Evolutionary conservation across 2,113 vertebrate species (phyloP).

Genomic region (Antigone vipio): DNA sequence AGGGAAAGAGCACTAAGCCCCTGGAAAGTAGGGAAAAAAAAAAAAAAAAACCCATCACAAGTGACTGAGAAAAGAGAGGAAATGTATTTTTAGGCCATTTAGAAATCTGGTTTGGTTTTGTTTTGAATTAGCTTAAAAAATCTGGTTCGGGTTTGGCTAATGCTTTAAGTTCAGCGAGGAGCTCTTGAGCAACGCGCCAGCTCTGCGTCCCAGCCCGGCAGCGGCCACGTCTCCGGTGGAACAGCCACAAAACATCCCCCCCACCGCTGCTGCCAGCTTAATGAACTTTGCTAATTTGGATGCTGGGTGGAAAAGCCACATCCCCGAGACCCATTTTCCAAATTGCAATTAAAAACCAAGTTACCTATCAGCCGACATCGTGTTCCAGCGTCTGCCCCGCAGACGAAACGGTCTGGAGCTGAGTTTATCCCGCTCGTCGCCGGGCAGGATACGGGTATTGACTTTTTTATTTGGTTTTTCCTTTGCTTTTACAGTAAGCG

Average conservation of each 20-base stretch:
- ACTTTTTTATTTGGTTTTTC: neutral
- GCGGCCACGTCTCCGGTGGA: neutral
- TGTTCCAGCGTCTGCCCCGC: constrained; percentile 7
- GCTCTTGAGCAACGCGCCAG: neutral
- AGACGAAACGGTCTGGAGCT: neutral
- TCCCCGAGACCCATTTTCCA: accelerated
- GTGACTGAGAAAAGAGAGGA: neutral
- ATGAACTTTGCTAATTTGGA: neutral
- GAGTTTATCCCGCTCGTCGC: constrained; percentile 48
- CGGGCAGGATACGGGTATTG: constrained; percentile 13
- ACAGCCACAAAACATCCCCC: neutral
- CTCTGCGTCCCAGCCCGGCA: neutral
- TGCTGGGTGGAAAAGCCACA: neutral
- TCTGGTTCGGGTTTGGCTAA: neutral
- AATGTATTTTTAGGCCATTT: neutral
- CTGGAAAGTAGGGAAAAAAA: neutral
- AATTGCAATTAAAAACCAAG: neutral
- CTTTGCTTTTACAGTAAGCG: constrained; percentile 50
- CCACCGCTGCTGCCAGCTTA: neutral
- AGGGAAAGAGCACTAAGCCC: neutral
- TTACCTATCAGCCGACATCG: neutral
- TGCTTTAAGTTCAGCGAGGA: neutral
- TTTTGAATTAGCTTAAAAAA: neutral
- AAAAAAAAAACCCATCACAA: neutral
- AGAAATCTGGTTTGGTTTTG: neutral